phyloP scores from a whole-genome alignment of 2,797 vertebrate species.

The Microchirus variegatus region DNA sequence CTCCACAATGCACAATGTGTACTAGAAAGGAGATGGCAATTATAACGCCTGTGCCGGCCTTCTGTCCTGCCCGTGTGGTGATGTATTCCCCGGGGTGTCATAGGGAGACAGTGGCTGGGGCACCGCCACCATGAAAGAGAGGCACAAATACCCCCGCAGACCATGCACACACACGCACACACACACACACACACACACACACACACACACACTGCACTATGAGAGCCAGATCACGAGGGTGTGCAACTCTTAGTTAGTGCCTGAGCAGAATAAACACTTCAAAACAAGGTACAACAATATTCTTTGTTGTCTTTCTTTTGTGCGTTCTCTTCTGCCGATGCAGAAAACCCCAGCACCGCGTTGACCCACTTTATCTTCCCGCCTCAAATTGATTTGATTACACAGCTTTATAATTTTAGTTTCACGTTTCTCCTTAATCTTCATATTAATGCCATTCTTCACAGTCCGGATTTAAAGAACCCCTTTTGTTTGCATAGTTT shows the following conservation, averaged over 20 bases:
- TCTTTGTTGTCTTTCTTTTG: slow-evolving; percentile 41
- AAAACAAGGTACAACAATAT: slow-evolving; percentile 36
- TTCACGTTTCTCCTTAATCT: slow-evolving; percentile 48
- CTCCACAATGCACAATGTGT: slow-evolving; percentile 63
- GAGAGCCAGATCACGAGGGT: slow-evolving; percentile 52
- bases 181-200: slow-evolving; percentile 12
- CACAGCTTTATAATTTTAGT: slow-evolving; percentile 53
- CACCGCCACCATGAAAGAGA: slow-evolving; percentile 74
- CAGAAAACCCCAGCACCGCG: slow-evolving; percentile 40
- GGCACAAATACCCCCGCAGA: slow-evolving; percentile 43
- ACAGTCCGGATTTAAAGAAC: slow-evolving; percentile 54
- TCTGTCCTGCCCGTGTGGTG: slow-evolving; percentile 73
- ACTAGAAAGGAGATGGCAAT: slow-evolving; percentile 82
- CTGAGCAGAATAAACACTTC: slow-evolving; percentile 59
- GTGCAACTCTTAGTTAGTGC: slow-evolving; percentile 52
- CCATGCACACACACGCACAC: slow-evolving; percentile 41
- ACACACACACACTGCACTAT: background rate
- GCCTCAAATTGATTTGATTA: slow-evolving; percentile 51
- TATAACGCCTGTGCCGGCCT: slow-evolving; percentile 76
- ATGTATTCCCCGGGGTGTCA: slow-evolving; percentile 70
- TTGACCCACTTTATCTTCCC: slow-evolving; percentile 61
- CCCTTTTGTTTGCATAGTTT: slow-evolving; percentile 58
- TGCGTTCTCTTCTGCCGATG: slow-evolving; percentile 51
- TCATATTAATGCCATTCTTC: slow-evolving; percentile 40
- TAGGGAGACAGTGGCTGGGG: slow-evolving; percentile 60